Percentiles rank a stretch among this genome's conserved stretches.
phyloP scores from a whole-genome alignment of 2,888 invertebrate genomes.

The Beris morrisii region DNA sequence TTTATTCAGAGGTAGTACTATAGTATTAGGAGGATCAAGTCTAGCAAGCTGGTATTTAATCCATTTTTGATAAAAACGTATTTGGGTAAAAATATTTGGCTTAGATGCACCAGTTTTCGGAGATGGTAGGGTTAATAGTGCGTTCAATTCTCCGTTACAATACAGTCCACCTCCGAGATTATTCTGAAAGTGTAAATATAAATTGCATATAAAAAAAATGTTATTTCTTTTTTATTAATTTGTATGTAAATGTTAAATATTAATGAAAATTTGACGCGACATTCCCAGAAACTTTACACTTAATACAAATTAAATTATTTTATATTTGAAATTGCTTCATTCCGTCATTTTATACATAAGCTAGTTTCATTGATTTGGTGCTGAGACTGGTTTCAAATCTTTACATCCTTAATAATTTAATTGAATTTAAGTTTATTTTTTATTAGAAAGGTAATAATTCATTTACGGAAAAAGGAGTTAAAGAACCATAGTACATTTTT shows the following conservation, averaged over 20 bases:
- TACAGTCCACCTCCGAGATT: slow-evolving; percentile 36
- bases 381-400: too few relatives aligned
- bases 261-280: not conserved
- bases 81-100: slow-evolving; percentile 37
- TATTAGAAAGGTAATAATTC: too few relatives aligned
- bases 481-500: too few relatives aligned
- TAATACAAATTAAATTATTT: not conserved
- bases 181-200: slow-evolving; percentile 19
- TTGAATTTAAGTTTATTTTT: too few relatives aligned
- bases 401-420: too few relatives aligned
- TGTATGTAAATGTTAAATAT: not conserved
- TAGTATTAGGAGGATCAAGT: not conserved
- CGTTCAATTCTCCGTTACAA: slow-evolving; percentile 36
- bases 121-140: slow-evolving; percentile 19
- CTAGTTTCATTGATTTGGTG: too few relatives aligned
- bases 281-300: too few relatives aligned
- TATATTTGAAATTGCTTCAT: not conserved
- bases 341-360: too few relatives aligned
- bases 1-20: too few relatives aligned
- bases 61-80: slow-evolving; percentile 32
- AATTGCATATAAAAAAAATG: not conserved
- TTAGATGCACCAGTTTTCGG: slow-evolving; percentile 17
- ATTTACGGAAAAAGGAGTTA: too few relatives aligned
- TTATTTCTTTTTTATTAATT: not conserved
- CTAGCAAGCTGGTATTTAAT: slow-evolving; percentile 29